Conservation (phyloP, 1,140 invertebrate genomes). For the Cydia amplana region DNA sequence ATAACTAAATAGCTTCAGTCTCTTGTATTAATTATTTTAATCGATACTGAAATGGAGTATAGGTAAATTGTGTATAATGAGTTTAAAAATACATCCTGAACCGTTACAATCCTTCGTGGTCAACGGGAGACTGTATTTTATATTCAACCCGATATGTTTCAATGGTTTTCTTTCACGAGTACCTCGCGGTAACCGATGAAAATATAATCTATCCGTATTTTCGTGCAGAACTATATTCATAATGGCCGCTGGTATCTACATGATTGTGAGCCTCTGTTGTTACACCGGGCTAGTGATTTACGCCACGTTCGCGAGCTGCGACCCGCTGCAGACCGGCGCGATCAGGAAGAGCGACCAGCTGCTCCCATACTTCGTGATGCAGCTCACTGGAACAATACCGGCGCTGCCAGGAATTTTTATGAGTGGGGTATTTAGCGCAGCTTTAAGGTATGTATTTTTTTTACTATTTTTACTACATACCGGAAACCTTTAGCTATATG, state of each 20-base stretch:
- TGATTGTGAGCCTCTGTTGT: slow-evolving; percentile 83
- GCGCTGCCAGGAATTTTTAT: slow-evolving; percentile 89
- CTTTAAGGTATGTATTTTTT: slow-evolving; percentile 80
- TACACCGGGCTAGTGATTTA: slow-evolving; percentile 90
- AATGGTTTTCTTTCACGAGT: no score
- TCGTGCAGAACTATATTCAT: slow-evolving; percentile 71
- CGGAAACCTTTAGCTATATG: neutral
- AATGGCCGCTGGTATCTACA: slow-evolving; percentile 79
- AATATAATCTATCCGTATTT: neutral
- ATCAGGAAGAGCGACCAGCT: slow-evolving; percentile 84
- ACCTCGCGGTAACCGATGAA: neutral
- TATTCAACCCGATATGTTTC: no score
- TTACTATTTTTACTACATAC: no score
- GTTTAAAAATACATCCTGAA: no score
- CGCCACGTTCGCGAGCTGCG: slow-evolving; percentile 88
- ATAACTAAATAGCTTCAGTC: no score
- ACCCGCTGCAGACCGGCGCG: slow-evolving; percentile 84
- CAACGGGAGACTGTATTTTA: no score
- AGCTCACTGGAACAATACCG: slow-evolving; percentile 82
- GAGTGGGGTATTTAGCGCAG: slow-evolving; percentile 87
- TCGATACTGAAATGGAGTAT: no score
- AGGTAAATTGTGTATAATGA: no score
- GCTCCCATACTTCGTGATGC: slow-evolving; percentile 87
- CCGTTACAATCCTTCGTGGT: no score
- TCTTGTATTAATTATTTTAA: no score